phyloP scores from a whole-genome alignment of 2,888 invertebrate genomes.

The Phortica okadai region DNA sequence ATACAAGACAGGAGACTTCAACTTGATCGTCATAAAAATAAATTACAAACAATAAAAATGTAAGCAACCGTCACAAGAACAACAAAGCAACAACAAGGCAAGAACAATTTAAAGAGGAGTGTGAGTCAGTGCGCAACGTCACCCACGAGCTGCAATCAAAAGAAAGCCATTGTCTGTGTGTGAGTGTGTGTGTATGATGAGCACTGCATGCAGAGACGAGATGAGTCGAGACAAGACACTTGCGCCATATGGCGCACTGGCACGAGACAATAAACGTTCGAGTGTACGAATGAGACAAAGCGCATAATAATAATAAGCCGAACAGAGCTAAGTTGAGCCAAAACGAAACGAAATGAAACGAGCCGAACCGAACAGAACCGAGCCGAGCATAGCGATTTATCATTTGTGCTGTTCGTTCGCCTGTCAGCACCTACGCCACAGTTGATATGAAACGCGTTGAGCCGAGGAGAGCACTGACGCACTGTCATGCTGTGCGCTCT shows the following conservation, averaged over 20 bases:
- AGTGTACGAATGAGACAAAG: too few species aligned
- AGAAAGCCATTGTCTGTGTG: too few species aligned
- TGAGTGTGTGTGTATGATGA: too few species aligned
- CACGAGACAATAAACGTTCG: neutral
- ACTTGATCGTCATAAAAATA: constrained; percentile 26
- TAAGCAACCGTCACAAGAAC: neutral
- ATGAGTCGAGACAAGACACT: neutral
- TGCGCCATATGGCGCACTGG: constrained; percentile 7
- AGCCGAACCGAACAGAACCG: neutral
- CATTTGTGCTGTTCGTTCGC: too few species aligned
- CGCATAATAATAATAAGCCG: neutral
- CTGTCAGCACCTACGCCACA: constrained; percentile 32
- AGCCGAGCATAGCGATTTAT: neutral
- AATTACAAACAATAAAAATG: constrained; percentile 19
- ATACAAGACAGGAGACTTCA: constrained; percentile 46
- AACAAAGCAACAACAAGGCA: neutral
- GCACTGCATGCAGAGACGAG: too few species aligned
- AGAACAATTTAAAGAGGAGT: neutral
- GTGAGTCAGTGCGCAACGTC: neutral
- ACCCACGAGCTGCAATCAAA: neutral
- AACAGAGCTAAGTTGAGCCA: neutral
- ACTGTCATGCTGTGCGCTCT: too few species aligned
- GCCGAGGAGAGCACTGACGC: too few species aligned
- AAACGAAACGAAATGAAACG: neutral
- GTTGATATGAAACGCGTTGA: neutral